Evolutionary conservation across 2,797 vertebrate species (phyloP).

Genomic region (Vespertilio murinus): DNA sequence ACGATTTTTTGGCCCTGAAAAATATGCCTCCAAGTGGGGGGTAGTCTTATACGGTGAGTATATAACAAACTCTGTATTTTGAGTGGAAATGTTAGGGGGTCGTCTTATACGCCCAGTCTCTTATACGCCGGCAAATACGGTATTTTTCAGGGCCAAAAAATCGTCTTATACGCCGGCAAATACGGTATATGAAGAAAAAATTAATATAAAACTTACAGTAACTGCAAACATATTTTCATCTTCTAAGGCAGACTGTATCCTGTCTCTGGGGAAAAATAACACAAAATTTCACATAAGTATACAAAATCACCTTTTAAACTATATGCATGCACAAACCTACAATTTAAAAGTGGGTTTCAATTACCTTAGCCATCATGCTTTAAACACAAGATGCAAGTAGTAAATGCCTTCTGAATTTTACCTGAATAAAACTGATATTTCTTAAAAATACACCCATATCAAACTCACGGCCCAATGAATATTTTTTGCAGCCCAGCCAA

Average conservation of each 20-base stretch:
- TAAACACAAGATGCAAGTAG: neutral
- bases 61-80: too few species aligned
- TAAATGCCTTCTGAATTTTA: neutral
- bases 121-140: too few species aligned
- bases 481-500: too few species aligned
- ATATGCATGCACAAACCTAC: neutral
- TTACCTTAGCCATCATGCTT: neutral
- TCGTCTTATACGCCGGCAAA: too few species aligned
- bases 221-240: conserved; percentile 93
- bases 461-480: too few species aligned
- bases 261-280: conserved; percentile 87
- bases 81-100: too few species aligned
- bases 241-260: conserved; percentile 93
- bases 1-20: too few species aligned
- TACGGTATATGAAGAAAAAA: conserved; percentile 53
- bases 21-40: too few species aligned
- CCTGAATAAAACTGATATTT: neutral
- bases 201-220: conserved; percentile 87
- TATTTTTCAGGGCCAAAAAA: too few species aligned
- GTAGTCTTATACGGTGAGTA: too few species aligned
- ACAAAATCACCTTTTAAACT: conserved; percentile 27
- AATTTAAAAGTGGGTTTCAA: conserved; percentile 22
- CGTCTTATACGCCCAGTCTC: too few species aligned
- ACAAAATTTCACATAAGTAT: conserved; percentile 46
- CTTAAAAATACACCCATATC: neutral